A percentile compares a stretch with the other conserved stretches of the same genome.
These are phyloP conservation scores for Anguilla japonica DNA, from an alignment of 2,113 vertebrate genomes.

Conservation along the genomic window DNA sequence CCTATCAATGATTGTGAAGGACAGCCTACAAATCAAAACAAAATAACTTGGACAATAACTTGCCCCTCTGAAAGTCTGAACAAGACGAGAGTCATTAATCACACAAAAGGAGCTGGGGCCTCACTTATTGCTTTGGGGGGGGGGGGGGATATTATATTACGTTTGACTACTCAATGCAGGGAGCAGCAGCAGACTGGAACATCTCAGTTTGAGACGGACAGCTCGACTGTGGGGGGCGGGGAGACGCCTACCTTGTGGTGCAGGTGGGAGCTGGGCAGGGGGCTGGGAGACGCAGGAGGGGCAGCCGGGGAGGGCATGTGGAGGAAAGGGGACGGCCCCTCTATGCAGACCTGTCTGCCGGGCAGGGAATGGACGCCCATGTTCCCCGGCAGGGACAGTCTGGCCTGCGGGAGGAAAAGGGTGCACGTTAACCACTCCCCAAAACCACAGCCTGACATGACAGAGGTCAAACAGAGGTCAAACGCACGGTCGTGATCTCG, in stretches of 20 bases:
- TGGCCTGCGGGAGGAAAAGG: constrained; percentile 55
- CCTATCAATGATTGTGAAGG: background rate
- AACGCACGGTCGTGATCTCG: background rate
- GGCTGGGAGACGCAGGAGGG: constrained; percentile 61
- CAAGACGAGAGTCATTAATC: background rate
- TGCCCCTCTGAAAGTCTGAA: background rate
- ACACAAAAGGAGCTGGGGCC: background rate
- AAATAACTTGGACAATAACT: background rate
- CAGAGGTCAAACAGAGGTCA: background rate
- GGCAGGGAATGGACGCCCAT: constrained; percentile 69
- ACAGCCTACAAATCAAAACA: background rate
- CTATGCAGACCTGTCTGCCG: constrained; percentile 77
- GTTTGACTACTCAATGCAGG: background rate
- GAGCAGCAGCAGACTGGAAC: background rate
- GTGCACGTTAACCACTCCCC: background rate
- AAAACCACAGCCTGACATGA: background rate
- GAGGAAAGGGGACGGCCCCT: constrained; percentile 66
- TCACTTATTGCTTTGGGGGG: background rate
- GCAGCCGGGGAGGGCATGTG: constrained; percentile 63
- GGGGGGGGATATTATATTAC: background rate
- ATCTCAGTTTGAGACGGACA: background rate
- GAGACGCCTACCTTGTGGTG: constrained; percentile 70
- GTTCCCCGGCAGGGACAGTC: constrained; percentile 60
- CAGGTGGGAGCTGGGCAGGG: constrained; percentile 65
- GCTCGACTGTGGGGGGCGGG: background rate